These are phyloP conservation scores for Synergus itoensis DNA, from an alignment of 2,888 invertebrate genomes.

Conservation along the genomic window DNA sequence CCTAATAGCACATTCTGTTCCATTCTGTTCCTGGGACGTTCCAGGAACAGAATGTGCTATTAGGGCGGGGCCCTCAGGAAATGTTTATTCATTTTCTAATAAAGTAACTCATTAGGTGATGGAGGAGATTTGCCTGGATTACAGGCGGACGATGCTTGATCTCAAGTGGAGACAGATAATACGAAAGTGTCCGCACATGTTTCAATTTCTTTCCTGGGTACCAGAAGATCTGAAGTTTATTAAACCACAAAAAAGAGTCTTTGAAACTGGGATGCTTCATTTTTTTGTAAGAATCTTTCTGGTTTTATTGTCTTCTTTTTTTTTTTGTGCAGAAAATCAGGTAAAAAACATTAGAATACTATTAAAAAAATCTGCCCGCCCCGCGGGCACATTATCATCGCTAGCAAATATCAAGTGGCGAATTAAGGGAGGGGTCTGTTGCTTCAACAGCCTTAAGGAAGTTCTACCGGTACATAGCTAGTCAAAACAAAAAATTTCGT, in stretches of 20 bases:
- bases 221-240: conserved; percentile 74
- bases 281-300: conserved; percentile 72
- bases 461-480: too few relatives aligned
- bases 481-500: too few relatives aligned
- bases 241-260: conserved; percentile 72
- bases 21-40: too few relatives aligned
- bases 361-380: too few relatives aligned
- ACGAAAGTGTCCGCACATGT: conserved; percentile 76
- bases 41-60: too few relatives aligned
- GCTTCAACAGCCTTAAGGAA: too few relatives aligned
- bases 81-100: background rate
- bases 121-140: conserved; percentile 78
- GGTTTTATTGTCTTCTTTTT: background rate
- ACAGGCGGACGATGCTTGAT: conserved; percentile 83
- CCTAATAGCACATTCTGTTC: too few relatives aligned
- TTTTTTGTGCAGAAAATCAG: background rate
- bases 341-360: too few relatives aligned
- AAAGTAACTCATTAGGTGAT: conserved; percentile 67
- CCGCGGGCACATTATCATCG: too few relatives aligned
- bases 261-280: conserved; percentile 80
- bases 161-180: conserved; percentile 81
- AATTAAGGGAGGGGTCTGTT: too few relatives aligned
- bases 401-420: too few relatives aligned
- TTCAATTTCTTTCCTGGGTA: conserved; percentile 78
- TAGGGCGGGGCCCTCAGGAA: too few relatives aligned